Base-by-base conservation (phyloP, 2,113 vertebrate genomes). In the Ictalurus furcatus region DNA sequence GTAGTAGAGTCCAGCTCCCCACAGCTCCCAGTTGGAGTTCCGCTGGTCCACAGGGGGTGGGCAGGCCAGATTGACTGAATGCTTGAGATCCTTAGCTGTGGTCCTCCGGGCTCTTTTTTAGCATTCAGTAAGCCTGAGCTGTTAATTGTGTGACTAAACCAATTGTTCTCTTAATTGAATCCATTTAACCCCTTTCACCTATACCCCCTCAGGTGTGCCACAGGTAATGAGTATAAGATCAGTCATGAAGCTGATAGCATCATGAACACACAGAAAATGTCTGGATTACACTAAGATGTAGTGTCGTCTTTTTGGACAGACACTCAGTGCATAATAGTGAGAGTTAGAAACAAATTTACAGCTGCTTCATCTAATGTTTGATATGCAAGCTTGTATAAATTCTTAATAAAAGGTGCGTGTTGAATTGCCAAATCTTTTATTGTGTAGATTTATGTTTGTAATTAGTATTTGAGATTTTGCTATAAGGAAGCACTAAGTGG, bases 91-190 rank as follows among this genome's bases (percentile, higher is more conserved):
- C 92, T 95, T 94, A 93, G 94, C 94, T 90, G 84, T 73, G 85
- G 91, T 94, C 94, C 95, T 95, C 89, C 94, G 85, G 95, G 96
- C 90, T 93, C 83, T 95, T 95, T 93, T 85, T 91, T 52, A 48
- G 92, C 92, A 93, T 95, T 95, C 93, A 94, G 91, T 91, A 93
- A 93, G 90, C 92, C 92, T 95, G 93, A 96, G 94, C 95, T 94
- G 94, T 94, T 95, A 95, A 95, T 95, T 94, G 94, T 95, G 94
- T 94, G 95, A 95, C 95, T 94, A 95, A 95, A 95, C 93, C 94
- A 94, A 95, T 95, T 96, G 95, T 96, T 95, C 95, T 93, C 92
- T 94, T 95, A 95, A 95, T 94, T 95, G 94, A 95, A 93, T 92
- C 88, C 91, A 93, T 94, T 95, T 92, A 86, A 92, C 90, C 88